phyloP scores from a whole-genome alignment of 2,888 invertebrate genomes.

The Ecdyonurus torrentis region DNA sequence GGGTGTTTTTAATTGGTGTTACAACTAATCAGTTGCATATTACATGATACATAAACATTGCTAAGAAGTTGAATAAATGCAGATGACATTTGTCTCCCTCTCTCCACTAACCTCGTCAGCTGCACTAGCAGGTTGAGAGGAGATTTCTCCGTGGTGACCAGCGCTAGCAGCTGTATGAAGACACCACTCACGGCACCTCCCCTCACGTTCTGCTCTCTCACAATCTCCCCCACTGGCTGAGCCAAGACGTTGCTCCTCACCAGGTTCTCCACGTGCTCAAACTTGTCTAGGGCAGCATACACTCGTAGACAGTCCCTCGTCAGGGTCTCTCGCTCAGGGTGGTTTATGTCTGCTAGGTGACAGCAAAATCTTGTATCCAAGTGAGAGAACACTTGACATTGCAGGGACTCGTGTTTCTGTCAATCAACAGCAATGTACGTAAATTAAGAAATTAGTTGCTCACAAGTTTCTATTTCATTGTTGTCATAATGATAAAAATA shows the following conservation, averaged over 20 bases:
- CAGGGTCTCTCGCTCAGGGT: background rate
- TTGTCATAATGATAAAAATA: too few relatives aligned
- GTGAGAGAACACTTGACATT: background rate
- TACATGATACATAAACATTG: too few relatives aligned
- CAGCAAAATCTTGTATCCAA: background rate
- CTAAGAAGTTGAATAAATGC: too few relatives aligned
- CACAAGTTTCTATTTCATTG: too few relatives aligned
- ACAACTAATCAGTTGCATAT: too few relatives aligned
- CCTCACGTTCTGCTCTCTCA: constrained; percentile 35
- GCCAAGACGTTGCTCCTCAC: constrained; percentile 49
- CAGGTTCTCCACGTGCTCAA: constrained; percentile 50
- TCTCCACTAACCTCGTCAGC: background rate
- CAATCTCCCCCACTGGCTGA: constrained; percentile 49
- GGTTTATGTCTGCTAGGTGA: background rate
- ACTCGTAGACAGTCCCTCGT: constrained; percentile 33
- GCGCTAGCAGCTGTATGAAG: background rate
- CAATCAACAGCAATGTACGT: too few relatives aligned
- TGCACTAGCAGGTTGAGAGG: background rate
- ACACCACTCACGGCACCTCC: background rate
- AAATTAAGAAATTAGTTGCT: too few relatives aligned
- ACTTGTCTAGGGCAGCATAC: constrained; percentile 48
- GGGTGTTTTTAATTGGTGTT: too few relatives aligned
- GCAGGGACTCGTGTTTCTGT: background rate
- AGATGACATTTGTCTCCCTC: too few relatives aligned
- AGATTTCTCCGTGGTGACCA: background rate